Base-by-base conservation (phyloP, 2,888 invertebrate species). In the Mellilla xanthometata region DNA sequence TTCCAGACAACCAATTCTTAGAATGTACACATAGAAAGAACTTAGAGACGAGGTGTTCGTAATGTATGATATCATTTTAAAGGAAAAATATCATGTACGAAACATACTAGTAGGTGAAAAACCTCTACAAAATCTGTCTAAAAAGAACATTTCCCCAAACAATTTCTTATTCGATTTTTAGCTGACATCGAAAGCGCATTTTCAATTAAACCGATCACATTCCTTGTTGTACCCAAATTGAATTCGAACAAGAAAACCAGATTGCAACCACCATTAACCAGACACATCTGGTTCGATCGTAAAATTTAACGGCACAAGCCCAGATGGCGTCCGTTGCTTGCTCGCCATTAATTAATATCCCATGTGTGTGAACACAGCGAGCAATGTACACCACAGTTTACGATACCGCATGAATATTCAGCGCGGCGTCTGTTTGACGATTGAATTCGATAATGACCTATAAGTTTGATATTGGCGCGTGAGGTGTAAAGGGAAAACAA, bases 321-420 rank as follows among this genome's bases (percentile, higher is more conserved):
- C 84, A 84, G 76, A 77, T 85, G 85, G 62, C 70, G 71, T 70
- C 71, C 68, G 81, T 72, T 70, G 79, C 78, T 79, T 72, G 72
- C 68, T 76, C 57, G 62, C 76, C 75, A 80, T 79, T 83, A 85
- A 87, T 86, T 81, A 85, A 79, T 84, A 69, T 81, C 75, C 74
- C 72, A 70, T 75, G 74, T 76, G 69, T 75, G 81, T 77, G 71
- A 76, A 78, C 81, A 76, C 56, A 67, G 65, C 74, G 68, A 68
- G 83, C 71, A 81, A 76, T 85, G 81, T 79, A 85, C 76, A 72
- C 71, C 72, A 61, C 70, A 72, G 72, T 79, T 79, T 81, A 81
- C 81, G 80, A 81, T 79, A 72, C 49, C 52, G 46, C 65, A 76
- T 83, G 81, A 82, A 82, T 82, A 83, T 83, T 81, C 79, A 84